Percentiles rank a stretch among this genome's conserved stretches.
phyloP scores from a whole-genome alignment of 2,888 invertebrate genomes.

The Brenthis ino region DNA sequence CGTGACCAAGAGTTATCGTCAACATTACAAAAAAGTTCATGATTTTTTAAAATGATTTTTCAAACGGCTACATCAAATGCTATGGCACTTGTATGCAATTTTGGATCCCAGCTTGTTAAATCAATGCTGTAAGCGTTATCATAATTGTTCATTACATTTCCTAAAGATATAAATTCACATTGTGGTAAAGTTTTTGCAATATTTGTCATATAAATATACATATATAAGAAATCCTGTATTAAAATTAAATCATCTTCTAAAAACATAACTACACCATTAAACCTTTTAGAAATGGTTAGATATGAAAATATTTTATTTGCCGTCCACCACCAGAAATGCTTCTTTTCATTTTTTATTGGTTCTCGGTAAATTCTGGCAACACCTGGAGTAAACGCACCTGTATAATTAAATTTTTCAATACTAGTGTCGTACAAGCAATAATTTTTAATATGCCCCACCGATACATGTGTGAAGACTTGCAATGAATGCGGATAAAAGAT shows the following conservation, averaged over 20 bases:
- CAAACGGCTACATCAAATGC: too few relatives aligned
- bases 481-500: constrained; percentile 61
- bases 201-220: constrained; percentile 26
- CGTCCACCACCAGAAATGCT: too few relatives aligned
- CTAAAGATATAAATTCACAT: constrained; percentile 56
- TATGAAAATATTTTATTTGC: too few relatives aligned
- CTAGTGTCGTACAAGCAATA: too few relatives aligned
- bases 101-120: constrained; percentile 1
- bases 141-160: constrained; percentile 37
- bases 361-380: too few relatives aligned
- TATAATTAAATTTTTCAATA: too few relatives aligned
- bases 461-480: constrained; percentile 44
- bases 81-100: too few relatives aligned
- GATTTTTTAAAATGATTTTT: too few relatives aligned
- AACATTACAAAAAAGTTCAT: constrained; percentile 52
- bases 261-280: constrained; percentile 53
- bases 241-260: constrained; percentile 54
- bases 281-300: too few relatives aligned
- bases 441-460: too few relatives aligned
- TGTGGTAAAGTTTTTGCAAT: constrained; percentile 47
- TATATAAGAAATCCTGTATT: constrained; percentile 54
- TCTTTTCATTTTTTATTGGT: too few relatives aligned
- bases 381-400: too few relatives aligned
- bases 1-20: constrained; percentile 61
- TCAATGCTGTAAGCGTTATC: constrained; percentile 45